These are phyloP conservation scores for Gymnobelideus leadbeateri DNA, from an alignment of 2,113 vertebrate species.

Conservation along the genomic window DNA sequence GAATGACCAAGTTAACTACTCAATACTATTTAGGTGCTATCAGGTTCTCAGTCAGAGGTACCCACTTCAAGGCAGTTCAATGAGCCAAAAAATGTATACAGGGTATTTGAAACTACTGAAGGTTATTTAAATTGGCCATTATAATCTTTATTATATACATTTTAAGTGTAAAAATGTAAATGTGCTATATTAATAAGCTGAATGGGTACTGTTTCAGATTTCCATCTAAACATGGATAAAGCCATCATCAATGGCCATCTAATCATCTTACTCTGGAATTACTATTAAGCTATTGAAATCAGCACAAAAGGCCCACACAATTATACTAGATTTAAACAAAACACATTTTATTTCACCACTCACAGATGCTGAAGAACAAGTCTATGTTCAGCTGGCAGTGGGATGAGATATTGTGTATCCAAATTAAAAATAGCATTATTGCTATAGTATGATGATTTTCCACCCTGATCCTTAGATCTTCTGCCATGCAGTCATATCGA, in stretches of 20 bases:
- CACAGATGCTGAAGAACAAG: slow-evolving; percentile 24
- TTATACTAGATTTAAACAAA: slow-evolving; percentile 47
- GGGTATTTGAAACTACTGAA: background rate
- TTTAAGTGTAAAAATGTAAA: background rate
- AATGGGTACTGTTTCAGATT: slow-evolving; percentile 11
- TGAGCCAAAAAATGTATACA: background rate
- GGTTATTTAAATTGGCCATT: background rate
- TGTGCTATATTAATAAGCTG: slow-evolving; percentile 16
- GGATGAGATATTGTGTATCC: slow-evolving; percentile 23
- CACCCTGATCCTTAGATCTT: background rate
- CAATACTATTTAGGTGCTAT: background rate
- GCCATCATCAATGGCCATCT: slow-evolving; percentile 4
- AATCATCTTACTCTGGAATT: slow-evolving; percentile 41
- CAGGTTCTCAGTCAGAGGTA: background rate
- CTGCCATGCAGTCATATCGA: background rate
- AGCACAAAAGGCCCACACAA: slow-evolving; percentile 24
- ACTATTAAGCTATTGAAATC: slow-evolving; percentile 36
- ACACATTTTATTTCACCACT: slow-evolving; percentile 22
- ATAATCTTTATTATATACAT: background rate
- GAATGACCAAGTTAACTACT: background rate
- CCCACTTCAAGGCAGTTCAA: background rate
- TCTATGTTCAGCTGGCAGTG: background rate
- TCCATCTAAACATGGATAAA: slow-evolving; percentile 38
- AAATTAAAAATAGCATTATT: slow-evolving; percentile 2
- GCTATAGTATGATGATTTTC: slow-evolving; percentile 5